These are phyloP conservation scores for Chlorospingus semifuscus DNA, from an alignment of 2,797 vertebrate species.

Conservation along the genomic window DNA sequence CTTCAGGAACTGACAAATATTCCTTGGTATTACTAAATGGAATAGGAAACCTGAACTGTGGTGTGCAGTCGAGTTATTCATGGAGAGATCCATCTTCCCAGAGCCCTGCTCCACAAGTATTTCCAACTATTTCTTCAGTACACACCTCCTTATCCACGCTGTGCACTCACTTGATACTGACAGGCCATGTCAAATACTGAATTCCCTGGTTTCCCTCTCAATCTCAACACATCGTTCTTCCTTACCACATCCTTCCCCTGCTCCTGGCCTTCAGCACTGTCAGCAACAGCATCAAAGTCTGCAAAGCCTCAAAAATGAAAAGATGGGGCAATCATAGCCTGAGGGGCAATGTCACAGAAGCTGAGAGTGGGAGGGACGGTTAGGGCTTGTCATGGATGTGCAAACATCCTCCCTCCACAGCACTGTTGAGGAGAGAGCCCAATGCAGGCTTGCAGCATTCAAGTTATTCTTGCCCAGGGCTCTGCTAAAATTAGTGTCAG, in stretches of 20 bases:
- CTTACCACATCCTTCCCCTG: background rate
- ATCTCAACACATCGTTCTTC: background rate
- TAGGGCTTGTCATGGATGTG: background rate
- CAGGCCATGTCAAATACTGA: background rate
- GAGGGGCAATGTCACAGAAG: background rate
- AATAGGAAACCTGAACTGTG: background rate
- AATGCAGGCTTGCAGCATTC: background rate
- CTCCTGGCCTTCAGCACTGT: background rate
- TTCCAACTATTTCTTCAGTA: background rate
- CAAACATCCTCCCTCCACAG: background rate
- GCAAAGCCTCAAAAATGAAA: constrained; percentile 1
- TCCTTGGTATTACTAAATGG: background rate
- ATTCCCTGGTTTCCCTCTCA: background rate
- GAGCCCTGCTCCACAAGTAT: background rate
- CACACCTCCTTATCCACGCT: background rate
- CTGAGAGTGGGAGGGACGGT: background rate
- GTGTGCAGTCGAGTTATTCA: background rate
- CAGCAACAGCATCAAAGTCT: background rate
- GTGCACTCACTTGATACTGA: background rate
- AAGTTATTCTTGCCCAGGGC: constrained; percentile 3
- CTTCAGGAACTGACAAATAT: background rate
- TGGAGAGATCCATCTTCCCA: background rate
- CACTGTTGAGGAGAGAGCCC: background rate
- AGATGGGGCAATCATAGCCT: background rate
- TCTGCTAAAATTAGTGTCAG: background rate